Base-by-base conservation (phyloP, 2,113 vertebrate genomes). In the Amia ocellicauda region DNA sequence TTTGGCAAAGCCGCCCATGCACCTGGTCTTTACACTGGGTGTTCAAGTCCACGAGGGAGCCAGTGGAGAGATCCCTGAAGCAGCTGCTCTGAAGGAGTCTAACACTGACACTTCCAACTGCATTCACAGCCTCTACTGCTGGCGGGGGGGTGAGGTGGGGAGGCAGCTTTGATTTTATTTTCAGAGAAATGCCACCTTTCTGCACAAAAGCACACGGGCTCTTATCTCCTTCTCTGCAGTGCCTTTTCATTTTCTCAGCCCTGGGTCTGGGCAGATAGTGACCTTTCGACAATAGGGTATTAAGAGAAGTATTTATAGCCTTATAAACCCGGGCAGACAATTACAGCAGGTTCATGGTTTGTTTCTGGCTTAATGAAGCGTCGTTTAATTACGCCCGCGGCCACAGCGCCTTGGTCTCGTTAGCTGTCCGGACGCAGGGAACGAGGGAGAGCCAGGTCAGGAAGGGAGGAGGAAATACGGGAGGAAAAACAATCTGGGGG, bases 351-450 rank as follows among this genome's bases (percentile, higher is more conserved):
- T 60, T 74, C 69, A 63, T 58, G 66, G 61, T 69, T 72, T 73
- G 74, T 65, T 78, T 52, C 29, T 60, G 65, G 69, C 27, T 14
- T 75, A 68, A 78, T 74, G 71, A 70, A 74, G 68, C 78, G 66
- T 62, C 24, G 58, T 60, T 36, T 57, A 74, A 51, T 65, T 58
- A 58, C 13, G 72, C 75, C 74, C 71, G 68, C 67, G 76, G 70
- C 60, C 56, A 11, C 31, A 57, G 22, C 31, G 41, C 67, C 77
- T 71, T 61, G 45, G 69, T 72, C 69, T 67, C 64, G 16, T 31
- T 16, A 28, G 29, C 14, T 29, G 27, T 7, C n/a, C 23, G 10
- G 51, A 22, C 24, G 10, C 23, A 23, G 49, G 8, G 19, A 11
- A 2, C 5, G 20, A 51, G 19, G 3, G 49, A 22, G 24, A 51